Evolutionary conservation across 1,140 invertebrate species (phyloP), one percentile per base, ranked within the genome.

Genomic region (Holotrichia oblita): DNA sequence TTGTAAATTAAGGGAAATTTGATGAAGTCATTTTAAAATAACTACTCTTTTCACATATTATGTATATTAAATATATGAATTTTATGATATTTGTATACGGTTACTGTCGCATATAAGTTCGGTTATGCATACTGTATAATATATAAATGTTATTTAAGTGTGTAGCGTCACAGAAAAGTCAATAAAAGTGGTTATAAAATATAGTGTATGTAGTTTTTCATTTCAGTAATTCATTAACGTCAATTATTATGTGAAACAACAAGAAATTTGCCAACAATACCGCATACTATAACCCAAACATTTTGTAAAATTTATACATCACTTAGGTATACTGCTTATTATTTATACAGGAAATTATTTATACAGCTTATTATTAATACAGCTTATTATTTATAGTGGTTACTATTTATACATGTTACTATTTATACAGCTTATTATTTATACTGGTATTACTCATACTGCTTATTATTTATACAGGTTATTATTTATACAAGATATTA

Each of bases 41-140:
- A 74, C 40, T 77, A 73, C 69, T 73, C 77, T 78, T 78, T 74
- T 61, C 69, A 64, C 22, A 78, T 78, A 73, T 78, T 78, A 73
- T 34, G 72, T 78, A 72, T 34, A 78, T 73, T 41, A 78, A 42
- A 74, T 73, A 34, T 34, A 73, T 55, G 48, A 41, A 48, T 41
- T 34, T 44, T 73, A 42, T 44, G 69, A 14, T 69, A 77, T 69
- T 69, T 77, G 69, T 77, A 69, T 69, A 69, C 61, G 59, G 69
- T 77, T 77, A 27, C 41, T 61, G 59, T 69, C 8, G 40, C 10
- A 77, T 77, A 48, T 76, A 24, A 77, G 61, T 76, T 77, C 3
- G 12, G 41, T 17, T 61, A 61, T 61, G 34, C 14, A 17, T 77
- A 12, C 10, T 40, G 10, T 40, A 34, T 34, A 34, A 34, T 34